Percentiles rank a stretch among this genome's conserved stretches.
phyloP scores from a whole-genome alignment of 2,113 vertebrate genomes.

The Hippocampus barbouri region DNA sequence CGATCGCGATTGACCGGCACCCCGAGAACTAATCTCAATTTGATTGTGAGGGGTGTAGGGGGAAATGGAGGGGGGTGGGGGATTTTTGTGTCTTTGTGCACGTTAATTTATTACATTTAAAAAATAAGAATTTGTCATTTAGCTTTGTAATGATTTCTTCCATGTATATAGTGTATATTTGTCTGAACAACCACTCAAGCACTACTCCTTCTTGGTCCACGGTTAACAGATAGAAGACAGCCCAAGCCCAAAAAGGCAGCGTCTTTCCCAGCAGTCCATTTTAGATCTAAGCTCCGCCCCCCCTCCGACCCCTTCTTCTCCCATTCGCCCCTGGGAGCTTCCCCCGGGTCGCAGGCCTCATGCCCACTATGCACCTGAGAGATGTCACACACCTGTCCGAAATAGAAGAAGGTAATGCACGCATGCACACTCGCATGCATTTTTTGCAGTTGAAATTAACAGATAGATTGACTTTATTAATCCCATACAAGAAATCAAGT shows the following conservation, averaged over 20 bases:
- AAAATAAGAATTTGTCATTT: constrained; percentile 14
- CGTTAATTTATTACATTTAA: no score
- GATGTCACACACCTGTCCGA: constrained; percentile 92
- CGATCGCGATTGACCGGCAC: no score
- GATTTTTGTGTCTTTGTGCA: no score
- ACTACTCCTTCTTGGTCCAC: constrained; percentile 3
- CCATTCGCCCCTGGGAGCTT: constrained; percentile 98
- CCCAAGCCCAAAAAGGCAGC: constrained; percentile 93
- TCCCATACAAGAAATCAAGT: not conserved
- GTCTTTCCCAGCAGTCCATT: constrained; percentile 90
- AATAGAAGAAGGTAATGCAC: constrained; percentile 86
- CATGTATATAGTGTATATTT: constrained; percentile 9
- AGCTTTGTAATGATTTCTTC: not conserved
- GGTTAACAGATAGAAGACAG: constrained; percentile 86
- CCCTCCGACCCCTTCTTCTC: constrained; percentile 88
- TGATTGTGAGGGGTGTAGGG: no score
- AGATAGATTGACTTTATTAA: not conserved
- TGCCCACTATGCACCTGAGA: constrained; percentile 92
- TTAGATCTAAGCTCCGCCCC: constrained; percentile 85
- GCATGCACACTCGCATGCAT: not conserved
- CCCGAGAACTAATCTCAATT: no score
- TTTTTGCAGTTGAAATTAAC: not conserved
- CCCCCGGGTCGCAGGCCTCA: constrained; percentile 89
- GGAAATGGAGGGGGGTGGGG: no score
- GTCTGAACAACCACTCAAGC: not conserved